Base-by-base conservation (phyloP, 1,140 invertebrate genomes). In the Goniozus legneri region DNA sequence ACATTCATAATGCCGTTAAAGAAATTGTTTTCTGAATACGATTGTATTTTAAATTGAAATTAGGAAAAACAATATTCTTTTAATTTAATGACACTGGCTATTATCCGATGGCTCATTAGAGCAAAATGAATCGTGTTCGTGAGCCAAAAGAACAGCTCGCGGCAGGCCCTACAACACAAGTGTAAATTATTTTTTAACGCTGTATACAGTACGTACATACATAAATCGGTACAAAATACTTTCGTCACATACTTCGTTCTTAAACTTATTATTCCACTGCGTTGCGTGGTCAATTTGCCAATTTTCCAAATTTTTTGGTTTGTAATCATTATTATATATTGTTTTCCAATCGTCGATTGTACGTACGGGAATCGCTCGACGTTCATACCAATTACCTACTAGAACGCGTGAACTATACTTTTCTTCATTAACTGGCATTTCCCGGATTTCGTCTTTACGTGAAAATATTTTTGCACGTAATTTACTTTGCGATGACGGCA, bases 341-440 rank as follows among this genome's bases (percentile, higher is more conserved):
- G 44, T 53, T 38, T 19, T 52, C 55, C 54, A 60, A 37, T 57
- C 22, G 43, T 55, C 27, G 3, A 10, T 13, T 22, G 22, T 14
- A 14, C 31, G 20, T 15, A 13, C 38, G 30, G 14, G 34, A 18
- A 18, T 14, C 13, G 30, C 20, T 30, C 52, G 47, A 27, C 47
- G 49, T 6, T 64, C 54, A 39, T 52, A 48, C 60, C 57, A 62
- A 58, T 64, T 54, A 12, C 57, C 60, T 19, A 36, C 35, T 20
- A 64, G 44, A 34, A 61, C 58, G 48, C 51, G 52, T 12, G 44
- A 7, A 14, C 30, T 38, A 27, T 62, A 62, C 31, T 44, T 52
- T 0, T 49, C 16, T 41, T 50, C 30, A 7, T 13, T 52, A 27
- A 47, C 14, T 33, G 40, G 8, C 12, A 35, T 37, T 21, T 4